phyloP scores from a whole-genome alignment of 37 sponge, comb jelly and placozoan species.

The Ephydatia muelleri region DNA sequence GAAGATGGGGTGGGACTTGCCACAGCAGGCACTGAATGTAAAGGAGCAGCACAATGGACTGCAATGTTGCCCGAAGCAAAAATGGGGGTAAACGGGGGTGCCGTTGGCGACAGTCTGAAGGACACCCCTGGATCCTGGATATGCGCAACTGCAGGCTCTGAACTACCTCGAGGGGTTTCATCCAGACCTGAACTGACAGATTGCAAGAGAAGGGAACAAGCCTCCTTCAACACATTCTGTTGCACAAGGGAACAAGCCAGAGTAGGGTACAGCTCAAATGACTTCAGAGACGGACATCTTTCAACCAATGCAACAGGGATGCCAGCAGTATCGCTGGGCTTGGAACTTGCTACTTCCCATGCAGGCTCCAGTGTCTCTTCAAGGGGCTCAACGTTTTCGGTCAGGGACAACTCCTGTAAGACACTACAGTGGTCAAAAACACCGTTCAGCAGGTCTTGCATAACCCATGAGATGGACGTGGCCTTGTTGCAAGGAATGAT shows the following conservation, averaged over 20 bases:
- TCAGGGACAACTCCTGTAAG: not conserved
- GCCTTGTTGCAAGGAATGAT: not conserved
- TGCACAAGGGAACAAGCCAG: not conserved
- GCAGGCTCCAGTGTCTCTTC: not conserved
- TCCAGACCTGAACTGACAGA: not conserved
- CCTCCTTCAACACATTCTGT: not conserved
- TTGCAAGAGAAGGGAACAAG: conserved; percentile 11
- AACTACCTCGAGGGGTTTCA: not conserved
- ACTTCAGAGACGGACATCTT: not conserved
- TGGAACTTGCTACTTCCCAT: not conserved
- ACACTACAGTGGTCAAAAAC: not conserved
- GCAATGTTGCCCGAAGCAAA: not conserved
- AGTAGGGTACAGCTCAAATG: not conserved
- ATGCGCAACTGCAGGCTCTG: not conserved
- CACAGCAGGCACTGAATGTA: not conserved
- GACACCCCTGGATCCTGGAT: not conserved
- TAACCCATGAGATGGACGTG: not conserved
- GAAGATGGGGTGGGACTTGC: not conserved
- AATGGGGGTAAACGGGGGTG: not conserved
- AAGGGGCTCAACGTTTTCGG: not conserved
- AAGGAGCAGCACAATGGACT: not conserved
- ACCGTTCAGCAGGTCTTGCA: not conserved
- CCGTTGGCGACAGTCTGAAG: conserved; percentile 13
- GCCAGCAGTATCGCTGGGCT: not conserved
- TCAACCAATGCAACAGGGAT: not conserved